These are phyloP conservation scores for Anoura caudifer DNA, from an alignment of 2,113 vertebrate genomes.

Conservation along the genomic window DNA sequence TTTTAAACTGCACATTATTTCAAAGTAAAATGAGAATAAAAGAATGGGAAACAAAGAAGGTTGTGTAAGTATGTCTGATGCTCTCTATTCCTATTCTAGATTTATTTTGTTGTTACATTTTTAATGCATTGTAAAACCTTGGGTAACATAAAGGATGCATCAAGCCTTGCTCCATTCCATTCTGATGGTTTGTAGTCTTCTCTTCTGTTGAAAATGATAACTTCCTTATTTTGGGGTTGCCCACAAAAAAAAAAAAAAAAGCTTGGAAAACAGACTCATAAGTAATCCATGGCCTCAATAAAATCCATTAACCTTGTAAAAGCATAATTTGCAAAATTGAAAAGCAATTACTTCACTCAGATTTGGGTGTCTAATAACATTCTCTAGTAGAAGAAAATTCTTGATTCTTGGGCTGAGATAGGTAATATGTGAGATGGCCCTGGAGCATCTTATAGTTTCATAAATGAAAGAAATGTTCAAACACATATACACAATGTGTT, in stretches of 20 bases:
- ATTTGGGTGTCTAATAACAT: not conserved
- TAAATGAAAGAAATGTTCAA: not conserved
- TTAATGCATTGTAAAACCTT: slow-evolving; percentile 31
- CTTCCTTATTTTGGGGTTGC: not conserved
- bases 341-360: not conserved
- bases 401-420: not conserved
- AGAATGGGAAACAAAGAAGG: slow-evolving; percentile 5
- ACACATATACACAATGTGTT: not conserved
- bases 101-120: not conserved
- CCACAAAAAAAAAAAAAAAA: not conserved
- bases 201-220: not conserved
- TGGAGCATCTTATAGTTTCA: not conserved
- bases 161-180: not conserved
- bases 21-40: slow-evolving; percentile 15
- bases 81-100: not conserved
- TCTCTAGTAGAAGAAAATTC: not conserved
- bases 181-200: not conserved
- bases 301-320: not conserved
- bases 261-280: not conserved
- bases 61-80: not conserved
- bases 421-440: not conserved
- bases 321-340: not conserved
- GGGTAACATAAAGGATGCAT: not conserved
- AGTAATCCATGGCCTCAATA: slow-evolving; percentile 30
- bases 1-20: not conserved